A percentile compares a stretch with the other conserved stretches of the same genome.
phyloP scores from a whole-genome alignment of 2,888 invertebrate species.

The Sphinx pinastri region DNA sequence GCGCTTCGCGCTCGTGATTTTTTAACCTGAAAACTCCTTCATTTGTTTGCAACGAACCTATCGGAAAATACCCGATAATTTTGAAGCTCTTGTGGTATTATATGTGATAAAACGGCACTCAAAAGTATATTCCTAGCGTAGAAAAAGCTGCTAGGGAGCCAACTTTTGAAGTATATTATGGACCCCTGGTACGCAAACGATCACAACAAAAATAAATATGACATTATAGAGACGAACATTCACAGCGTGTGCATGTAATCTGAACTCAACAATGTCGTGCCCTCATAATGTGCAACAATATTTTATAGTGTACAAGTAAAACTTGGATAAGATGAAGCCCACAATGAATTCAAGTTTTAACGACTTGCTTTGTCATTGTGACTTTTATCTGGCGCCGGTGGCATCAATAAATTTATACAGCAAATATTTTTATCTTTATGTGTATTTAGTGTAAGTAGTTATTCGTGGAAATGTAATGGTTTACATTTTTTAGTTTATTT shows the following conservation, averaged over 20 bases:
- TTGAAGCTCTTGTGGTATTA: no score
- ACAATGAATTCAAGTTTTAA: slow-evolving; percentile 5
- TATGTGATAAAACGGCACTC: no score
- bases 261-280: slow-evolving; percentile 9
- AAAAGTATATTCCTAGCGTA: no score
- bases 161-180: not conserved
- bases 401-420: not conserved
- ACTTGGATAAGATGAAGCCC: slow-evolving; percentile 8
- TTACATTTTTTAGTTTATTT: no score
- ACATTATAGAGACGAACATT: not conserved
- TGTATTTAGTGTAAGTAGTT: no score
- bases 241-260: not conserved
- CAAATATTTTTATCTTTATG: not conserved
- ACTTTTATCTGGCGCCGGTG: not conserved
- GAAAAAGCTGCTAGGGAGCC: not conserved
- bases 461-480: not conserved
- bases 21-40: no score
- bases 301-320: not conserved
- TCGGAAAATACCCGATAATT: no score
- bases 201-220: slow-evolving; percentile 5
- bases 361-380: not conserved
- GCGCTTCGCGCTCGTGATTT: no score
- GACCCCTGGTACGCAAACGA: not conserved
- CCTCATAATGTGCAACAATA: not conserved
- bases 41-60: no score